phyloP scores from a whole-genome alignment of 2,113 vertebrate genomes.

The Microcebus ravelobensis region DNA sequence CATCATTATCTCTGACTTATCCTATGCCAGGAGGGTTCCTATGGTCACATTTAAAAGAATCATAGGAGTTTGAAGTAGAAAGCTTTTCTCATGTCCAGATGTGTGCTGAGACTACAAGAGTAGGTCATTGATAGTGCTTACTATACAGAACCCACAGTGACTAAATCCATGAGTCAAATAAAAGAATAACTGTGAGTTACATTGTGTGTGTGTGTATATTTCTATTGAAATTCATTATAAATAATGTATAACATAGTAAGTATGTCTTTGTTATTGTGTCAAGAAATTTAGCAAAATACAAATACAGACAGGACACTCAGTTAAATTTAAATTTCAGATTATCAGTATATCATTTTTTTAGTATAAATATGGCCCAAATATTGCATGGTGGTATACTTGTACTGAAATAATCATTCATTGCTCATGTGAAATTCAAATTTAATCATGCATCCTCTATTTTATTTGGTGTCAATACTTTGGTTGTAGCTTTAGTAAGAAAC shows the following conservation, averaged over 20 bases:
- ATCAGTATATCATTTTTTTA: neutral
- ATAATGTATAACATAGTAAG: neutral
- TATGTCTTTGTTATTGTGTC: neutral
- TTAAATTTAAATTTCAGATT: neutral
- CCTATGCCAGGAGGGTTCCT: neutral
- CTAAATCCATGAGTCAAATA: neutral
- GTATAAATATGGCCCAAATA: neutral
- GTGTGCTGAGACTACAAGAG: neutral
- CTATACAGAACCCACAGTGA: neutral
- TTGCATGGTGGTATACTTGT: neutral
- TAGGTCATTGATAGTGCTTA: neutral
- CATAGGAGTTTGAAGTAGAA: neutral
- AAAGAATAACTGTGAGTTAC: neutral
- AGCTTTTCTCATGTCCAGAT: neutral
- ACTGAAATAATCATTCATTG: neutral
- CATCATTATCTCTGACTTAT: neutral
- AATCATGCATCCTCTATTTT: neutral
- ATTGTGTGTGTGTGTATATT: fast-evolving
- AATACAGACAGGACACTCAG: neutral
- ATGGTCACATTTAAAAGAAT: neutral
- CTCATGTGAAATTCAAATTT: neutral
- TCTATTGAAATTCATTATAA: neutral
- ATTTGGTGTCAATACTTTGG: neutral
- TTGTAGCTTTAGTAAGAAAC: neutral
- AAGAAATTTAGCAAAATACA: neutral